Conservation (phyloP, 2,113 vertebrate species). For the Cygnus atratus region DNA sequence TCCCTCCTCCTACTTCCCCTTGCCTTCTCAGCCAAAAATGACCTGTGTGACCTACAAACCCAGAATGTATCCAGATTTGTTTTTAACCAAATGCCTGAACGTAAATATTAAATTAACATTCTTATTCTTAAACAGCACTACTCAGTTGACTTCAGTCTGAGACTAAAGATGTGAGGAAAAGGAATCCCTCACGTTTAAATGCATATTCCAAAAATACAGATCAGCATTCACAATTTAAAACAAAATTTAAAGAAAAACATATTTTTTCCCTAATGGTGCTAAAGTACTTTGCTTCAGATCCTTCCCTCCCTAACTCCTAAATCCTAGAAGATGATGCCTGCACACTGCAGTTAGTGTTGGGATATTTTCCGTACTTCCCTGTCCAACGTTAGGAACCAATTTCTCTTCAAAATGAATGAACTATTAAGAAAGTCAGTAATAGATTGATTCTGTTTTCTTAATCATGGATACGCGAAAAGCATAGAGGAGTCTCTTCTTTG, state of each 20-base stretch:
- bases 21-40: not conserved
- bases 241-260: not conserved
- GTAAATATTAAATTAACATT: no score
- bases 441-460: not conserved
- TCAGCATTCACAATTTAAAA: not conserved
- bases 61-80: fast-evolving
- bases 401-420: not conserved
- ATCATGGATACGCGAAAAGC: not conserved
- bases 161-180: not conserved
- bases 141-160: not conserved
- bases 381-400: not conserved
- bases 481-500: not conserved
- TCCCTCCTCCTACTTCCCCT: not conserved
- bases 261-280: not conserved
- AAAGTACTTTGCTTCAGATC: not conserved
- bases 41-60: not conserved
- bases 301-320: not conserved
- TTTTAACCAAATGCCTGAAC: not conserved
- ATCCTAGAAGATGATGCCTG: not conserved
- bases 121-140: not conserved
- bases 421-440: not conserved
- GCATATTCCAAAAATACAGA: not conserved
- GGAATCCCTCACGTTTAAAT: not conserved
- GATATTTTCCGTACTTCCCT: not conserved
- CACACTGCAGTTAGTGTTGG: not conserved